Evolutionary conservation across 2,797 vertebrate species (phyloP).

Genomic region (Chromobotia macracanthus): DNA sequence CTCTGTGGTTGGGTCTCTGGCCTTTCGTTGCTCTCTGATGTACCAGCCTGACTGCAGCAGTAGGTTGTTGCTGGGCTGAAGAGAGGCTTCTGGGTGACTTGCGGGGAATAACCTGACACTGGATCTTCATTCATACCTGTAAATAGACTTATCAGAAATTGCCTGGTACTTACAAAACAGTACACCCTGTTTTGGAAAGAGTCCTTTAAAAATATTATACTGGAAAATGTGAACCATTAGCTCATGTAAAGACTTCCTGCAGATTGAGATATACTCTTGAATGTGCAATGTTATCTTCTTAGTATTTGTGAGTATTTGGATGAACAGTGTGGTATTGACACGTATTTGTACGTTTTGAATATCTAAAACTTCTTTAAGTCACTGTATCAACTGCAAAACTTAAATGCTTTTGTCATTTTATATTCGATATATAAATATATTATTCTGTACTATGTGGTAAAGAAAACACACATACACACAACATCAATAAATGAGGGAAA

Average conservation of each 20-base stretch:
- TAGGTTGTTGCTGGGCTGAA: slow-evolving; percentile 38
- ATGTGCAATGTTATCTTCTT: no score
- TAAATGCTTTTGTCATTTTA: no score
- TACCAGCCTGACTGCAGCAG: slow-evolving; percentile 16
- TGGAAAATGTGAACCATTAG: slow-evolving; percentile 1
- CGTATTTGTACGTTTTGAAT: no score
- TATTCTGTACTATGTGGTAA: no score
- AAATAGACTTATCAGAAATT: slow-evolving; percentile 67
- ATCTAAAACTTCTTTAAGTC: no score
- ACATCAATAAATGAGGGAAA: no score
- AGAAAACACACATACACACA: no score
- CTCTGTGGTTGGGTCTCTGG: slow-evolving; percentile 8
- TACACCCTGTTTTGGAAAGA: slow-evolving; percentile 41
- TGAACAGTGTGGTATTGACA: no score
- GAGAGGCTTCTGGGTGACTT: slow-evolving; percentile 29
- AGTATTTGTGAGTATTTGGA: no score
- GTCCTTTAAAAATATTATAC: not conserved
- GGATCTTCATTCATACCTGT: slow-evolving; percentile 52
- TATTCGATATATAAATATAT: no score
- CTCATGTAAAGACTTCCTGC: not conserved
- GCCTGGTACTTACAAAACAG: not conserved
- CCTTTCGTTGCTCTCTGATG: slow-evolving; percentile 11
- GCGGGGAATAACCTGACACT: slow-evolving; percentile 60
- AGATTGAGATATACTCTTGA: not conserved
- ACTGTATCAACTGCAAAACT: no score